Evolutionary conservation across 2,888 invertebrate species (phyloP).

Genomic region (Caenorhabditis sp.): DNA sequence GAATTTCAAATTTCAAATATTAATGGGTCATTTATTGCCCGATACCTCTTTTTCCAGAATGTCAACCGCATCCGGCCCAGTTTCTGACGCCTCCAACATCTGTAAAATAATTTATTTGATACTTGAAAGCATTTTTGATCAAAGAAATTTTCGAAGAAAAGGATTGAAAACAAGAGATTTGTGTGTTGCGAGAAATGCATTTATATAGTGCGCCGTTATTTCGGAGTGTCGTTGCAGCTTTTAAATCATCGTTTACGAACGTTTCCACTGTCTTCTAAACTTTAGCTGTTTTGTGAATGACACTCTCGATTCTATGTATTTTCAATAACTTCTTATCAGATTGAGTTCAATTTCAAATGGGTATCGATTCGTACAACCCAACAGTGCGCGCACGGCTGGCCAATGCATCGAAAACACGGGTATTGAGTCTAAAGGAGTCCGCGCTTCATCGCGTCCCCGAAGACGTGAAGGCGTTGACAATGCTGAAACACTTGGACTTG

Average conservation of each 20-base stretch:
- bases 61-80: constrained; percentile 39
- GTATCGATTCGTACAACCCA: constrained; percentile 59
- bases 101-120: constrained; percentile 12
- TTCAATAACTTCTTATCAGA: too few species aligned
- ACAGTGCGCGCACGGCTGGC: constrained; percentile 51
- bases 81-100: constrained; percentile 47
- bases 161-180: not conserved
- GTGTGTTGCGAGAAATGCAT: not conserved
- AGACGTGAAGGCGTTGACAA: constrained; percentile 81
- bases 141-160: too few species aligned
- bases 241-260: constrained; percentile 39
- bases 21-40: too few species aligned
- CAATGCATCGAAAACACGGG: constrained; percentile 96
- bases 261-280: not conserved
- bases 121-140: too few species aligned
- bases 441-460: constrained; percentile 88
- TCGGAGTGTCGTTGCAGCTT: constrained; percentile 42
- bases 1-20: not conserved
- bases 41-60: constrained; percentile 57
- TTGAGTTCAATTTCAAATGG: constrained; percentile 61
- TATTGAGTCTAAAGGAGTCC: constrained; percentile 91
- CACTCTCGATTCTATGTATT: too few species aligned
- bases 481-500: constrained; percentile 92
- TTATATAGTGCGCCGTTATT: constrained; percentile 27
- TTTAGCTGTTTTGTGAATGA: too few species aligned